A percentile compares a stretch with the other conserved stretches of the same genome.
Conservation (phyloP, 2,888 invertebrate genomes). For the Gerosis bhagava region DNA sequence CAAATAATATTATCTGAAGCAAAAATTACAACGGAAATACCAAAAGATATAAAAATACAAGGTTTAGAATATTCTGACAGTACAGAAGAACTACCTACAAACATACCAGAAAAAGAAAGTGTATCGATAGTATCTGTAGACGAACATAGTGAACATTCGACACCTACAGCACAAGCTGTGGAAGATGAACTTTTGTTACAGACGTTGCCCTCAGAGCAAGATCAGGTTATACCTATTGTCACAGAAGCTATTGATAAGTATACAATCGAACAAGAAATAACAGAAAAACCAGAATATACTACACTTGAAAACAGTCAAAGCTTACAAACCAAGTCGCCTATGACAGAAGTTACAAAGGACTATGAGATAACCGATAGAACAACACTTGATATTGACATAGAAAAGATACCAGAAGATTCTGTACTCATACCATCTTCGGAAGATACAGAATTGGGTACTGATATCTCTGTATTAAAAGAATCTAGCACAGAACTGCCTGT, state of each 20-base stretch:
- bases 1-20: constrained; percentile 4
- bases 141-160: constrained; percentile 4
- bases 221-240: constrained; percentile 3
- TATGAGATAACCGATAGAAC: too few relatives aligned
- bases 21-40: constrained; percentile 5
- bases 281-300: constrained; percentile 2
- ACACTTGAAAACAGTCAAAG: constrained; percentile 4
- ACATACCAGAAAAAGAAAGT: not conserved
- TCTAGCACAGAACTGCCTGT: constrained; percentile 11
- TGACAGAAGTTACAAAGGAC: too few relatives aligned
- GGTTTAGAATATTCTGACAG: not conserved
- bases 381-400: constrained; percentile 5
- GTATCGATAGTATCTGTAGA: not conserved
- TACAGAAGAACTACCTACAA: not conserved
- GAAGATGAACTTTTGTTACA: not conserved
- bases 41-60: constrained; percentile 2
- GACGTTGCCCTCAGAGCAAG: not conserved
- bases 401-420: not conserved
- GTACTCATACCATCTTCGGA: too few relatives aligned
- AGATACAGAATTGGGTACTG: too few relatives aligned
- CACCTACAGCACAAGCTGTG: constrained; percentile 1
- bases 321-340: constrained; percentile 7
- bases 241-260: constrained; percentile 11
- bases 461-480: constrained; percentile 7
- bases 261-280: constrained; percentile 22